These are phyloP conservation scores for Drosophila mulleri DNA, from an alignment of 2,888 invertebrate species.

Conservation along the genomic window DNA sequence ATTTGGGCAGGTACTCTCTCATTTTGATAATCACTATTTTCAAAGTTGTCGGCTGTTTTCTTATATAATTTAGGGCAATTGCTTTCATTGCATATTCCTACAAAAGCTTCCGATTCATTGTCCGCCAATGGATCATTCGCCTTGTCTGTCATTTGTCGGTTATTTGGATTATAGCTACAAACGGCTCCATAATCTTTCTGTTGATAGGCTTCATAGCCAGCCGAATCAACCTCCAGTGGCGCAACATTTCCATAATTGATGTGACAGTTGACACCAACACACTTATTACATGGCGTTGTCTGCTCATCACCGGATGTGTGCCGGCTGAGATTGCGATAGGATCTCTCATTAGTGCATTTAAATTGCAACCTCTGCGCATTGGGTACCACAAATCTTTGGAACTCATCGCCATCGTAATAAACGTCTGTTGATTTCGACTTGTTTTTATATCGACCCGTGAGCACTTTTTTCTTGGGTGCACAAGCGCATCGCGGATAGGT, in stretches of 20 bases:
- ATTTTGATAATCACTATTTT: not conserved
- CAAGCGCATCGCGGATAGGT: not conserved
- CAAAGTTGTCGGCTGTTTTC: not conserved
- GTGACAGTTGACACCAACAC: not conserved
- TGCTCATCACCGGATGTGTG: not conserved
- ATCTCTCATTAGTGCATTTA: not conserved
- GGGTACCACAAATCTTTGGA: not conserved
- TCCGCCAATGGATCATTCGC: not conserved
- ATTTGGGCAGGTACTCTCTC: no score
- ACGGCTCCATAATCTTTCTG: not conserved
- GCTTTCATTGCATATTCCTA: not conserved
- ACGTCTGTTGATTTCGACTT: not conserved
- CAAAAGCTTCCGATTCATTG: not conserved
- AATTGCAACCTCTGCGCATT: not conserved
- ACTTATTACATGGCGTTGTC: not conserved
- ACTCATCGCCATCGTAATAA: not conserved
- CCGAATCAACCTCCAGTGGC: no score
- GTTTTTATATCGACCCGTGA: slow-evolving; percentile 19
- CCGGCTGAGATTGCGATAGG: not conserved
- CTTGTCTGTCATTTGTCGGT: not conserved
- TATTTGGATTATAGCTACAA: not conserved
- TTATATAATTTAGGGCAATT: not conserved
- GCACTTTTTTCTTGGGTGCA: not conserved
- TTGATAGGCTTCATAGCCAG: not conserved
- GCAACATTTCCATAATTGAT: not conserved